A percentile compares a stretch with the other conserved stretches of the same genome.
Conservation (phyloP, 2,113 vertebrate species). For the Myanophis thanlyinensis region DNA sequence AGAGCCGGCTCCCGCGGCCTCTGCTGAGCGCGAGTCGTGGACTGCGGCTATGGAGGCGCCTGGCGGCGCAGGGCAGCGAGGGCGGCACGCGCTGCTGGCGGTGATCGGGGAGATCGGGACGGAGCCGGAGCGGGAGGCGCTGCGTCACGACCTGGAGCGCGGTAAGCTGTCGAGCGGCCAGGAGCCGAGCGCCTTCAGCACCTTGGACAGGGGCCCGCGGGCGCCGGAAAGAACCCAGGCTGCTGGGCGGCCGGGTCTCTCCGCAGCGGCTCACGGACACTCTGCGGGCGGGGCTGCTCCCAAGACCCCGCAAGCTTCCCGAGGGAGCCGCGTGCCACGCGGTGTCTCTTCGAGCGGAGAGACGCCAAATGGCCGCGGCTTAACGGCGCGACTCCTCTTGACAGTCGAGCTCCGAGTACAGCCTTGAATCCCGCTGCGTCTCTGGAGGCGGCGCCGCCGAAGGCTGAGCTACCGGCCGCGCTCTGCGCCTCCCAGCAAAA, state of each 20-base stretch:
- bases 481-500: not conserved
- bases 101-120: conserved; percentile 82
- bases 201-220: not conserved
- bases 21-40: conserved; percentile 64
- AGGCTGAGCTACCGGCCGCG: not conserved
- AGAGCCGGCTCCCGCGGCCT: conserved; percentile 78
- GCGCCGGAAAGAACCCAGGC: too few species aligned
- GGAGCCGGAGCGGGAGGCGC: conserved; percentile 76
- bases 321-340: not conserved
- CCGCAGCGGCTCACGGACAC: not conserved
- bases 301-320: not conserved
- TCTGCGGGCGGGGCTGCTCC: not conserved
- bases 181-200: conserved; percentile 4
- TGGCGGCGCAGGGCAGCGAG: conserved; percentile 42
- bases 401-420: not conserved
- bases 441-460: not conserved
- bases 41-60: not conserved
- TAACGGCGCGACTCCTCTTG: not conserved
- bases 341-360: not conserved
- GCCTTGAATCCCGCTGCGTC: not conserved
- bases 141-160: conserved; percentile 79
- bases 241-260: not conserved
- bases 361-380: not conserved
- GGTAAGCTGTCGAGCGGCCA: conserved; percentile 73
- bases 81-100: conserved; percentile 81